Evolutionary conservation across 2,888 invertebrate species (phyloP).

Genomic region (Drosophila infuscata): DNA sequence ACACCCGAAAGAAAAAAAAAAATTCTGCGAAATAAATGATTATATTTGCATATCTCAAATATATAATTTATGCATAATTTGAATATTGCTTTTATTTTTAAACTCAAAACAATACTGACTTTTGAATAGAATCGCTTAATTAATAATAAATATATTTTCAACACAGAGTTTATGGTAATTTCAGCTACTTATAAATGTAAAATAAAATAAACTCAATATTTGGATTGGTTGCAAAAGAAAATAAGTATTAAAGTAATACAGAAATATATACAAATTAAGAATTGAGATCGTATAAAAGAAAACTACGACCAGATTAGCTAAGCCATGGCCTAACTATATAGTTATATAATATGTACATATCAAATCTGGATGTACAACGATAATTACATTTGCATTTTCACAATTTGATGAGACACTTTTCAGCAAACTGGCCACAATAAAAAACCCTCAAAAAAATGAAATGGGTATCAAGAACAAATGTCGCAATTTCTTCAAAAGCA

Average conservation of each 20-base stretch:
- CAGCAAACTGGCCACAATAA: slow-evolving; percentile 11
- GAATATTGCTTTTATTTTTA: not conserved
- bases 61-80: not conserved
- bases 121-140: not conserved
- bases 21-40: not conserved
- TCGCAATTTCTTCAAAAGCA: slow-evolving; percentile 52
- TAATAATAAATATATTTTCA: not conserved
- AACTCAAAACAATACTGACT: not conserved
- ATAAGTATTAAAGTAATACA: not conserved
- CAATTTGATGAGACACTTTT: not conserved
- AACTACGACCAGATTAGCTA: not conserved
- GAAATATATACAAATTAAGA: not conserved
- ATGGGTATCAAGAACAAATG: slow-evolving; percentile 47
- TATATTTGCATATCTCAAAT: not conserved
- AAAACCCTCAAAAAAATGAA: slow-evolving; percentile 10
- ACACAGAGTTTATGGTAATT: not conserved
- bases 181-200: not conserved
- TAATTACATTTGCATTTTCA: not conserved
- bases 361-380: not conserved
- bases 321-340: not conserved
- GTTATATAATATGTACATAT: not conserved
- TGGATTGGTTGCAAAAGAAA: not conserved
- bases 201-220: not conserved
- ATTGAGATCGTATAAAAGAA: not conserved
- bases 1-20: not conserved